Evolutionary conservation across 2,113 vertebrate genomes (phyloP), one percentile per base, ranked within the genome.

Genomic region (Lipotes vexillifer): DNA sequence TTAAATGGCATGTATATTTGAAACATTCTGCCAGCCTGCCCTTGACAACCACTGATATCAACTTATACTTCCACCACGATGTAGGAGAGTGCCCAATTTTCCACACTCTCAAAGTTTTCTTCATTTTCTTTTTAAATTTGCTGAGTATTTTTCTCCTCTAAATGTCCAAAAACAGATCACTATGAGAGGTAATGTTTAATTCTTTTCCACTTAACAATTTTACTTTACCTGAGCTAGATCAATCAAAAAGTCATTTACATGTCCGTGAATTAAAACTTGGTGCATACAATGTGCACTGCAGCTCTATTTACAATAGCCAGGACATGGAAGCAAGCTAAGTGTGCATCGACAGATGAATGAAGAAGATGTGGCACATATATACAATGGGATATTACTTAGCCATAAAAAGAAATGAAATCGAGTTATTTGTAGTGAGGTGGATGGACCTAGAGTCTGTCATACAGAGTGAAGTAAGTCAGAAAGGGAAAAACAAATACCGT

Each of bases 221-320:
- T 61, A 88, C 77, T 92, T 95, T 69, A 83, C 91, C 93, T 97
- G 46, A 77, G 49, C 61, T 84, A 20, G 84, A 92, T 80, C 23
- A 88, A 89, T 96, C 92, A 75, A 63, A 94, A 97, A 97, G 96
- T 63, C 14, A 97, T 96, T 97, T 98, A 75, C 57, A 93, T 92
- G 97, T 38, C 27, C 92, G 44, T 69, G 46, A 97, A 94, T 38
- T 63, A 97, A 98, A 98, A 97, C 65, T 94, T 90, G 57, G 1
- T 74, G 8, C 46, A 96, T 96, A 96, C 5, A 52, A 17, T 52
- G 49, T 52, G 17, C 49, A 5, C 49, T 52, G 49, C 14, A 52
- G 49, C 49, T 49, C 49, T 49, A 49, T 49, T 46, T 49, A 49
- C 49, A 14, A 14, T 14, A 14, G 49, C 49, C 49, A 49, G 13